Conservation (phyloP, 2,888 invertebrate genomes). For the Cryptophagus acutangulus region DNA sequence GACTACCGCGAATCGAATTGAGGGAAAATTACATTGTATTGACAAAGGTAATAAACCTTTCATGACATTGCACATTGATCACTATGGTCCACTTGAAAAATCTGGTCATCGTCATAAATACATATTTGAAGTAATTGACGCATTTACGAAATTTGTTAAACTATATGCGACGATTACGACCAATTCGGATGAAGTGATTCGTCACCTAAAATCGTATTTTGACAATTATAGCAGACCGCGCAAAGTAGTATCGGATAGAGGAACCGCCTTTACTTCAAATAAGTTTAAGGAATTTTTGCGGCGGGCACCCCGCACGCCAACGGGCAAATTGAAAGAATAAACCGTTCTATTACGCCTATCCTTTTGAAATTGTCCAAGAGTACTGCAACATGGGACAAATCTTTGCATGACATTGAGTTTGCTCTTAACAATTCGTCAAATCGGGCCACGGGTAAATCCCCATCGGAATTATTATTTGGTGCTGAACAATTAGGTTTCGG, state of each 20-base stretch:
- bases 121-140: conserved; percentile 9
- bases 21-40: conserved; percentile 3
- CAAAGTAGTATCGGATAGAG: background rate
- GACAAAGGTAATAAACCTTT: conserved; percentile 7
- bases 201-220: conserved; percentile 1
- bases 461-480: conserved; percentile 17
- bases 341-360: background rate
- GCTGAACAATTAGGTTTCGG: conserved; percentile 11
- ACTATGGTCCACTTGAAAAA: conserved; percentile 11
- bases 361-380: conserved; percentile 19
- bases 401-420: conserved; percentile 15
- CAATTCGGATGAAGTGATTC: conserved; percentile 2
- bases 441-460: conserved; percentile 13
- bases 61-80: conserved; percentile 6
- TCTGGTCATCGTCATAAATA: conserved; percentile 2
- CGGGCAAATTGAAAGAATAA: conserved; percentile 7
- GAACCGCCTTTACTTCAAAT: background rate
- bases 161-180: conserved; percentile 1
- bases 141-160: conserved; percentile 10
- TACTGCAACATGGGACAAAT: conserved; percentile 22
- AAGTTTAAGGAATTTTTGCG: conserved; percentile 2
- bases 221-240: background rate
- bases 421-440: conserved; percentile 12
- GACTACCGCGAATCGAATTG: background rate
- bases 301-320: conserved; percentile 5